Conservation (phyloP, 2,797 vertebrate genomes). For the Gymnocypris eckloni region DNA sequence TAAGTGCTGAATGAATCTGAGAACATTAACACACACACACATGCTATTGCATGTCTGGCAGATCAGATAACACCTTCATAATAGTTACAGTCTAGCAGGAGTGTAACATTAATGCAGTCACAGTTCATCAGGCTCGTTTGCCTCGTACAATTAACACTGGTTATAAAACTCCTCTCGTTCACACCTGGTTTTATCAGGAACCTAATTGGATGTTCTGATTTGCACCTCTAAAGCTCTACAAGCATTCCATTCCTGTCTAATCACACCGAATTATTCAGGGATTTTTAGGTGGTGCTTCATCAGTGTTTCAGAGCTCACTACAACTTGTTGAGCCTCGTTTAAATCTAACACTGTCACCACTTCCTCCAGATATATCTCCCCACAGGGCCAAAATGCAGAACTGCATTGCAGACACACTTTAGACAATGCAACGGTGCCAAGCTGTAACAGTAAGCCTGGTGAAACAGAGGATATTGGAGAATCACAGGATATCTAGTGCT, state of each 20-base stretch:
- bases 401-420: conserved; percentile 35
- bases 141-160: conserved; percentile 52
- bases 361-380: conserved; percentile 5
- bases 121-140: conserved; percentile 54
- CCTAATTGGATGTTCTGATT: conserved; percentile 57
- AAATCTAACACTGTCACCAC: conserved; percentile 31
- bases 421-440: conserved; percentile 4
- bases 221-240: conserved; percentile 47
- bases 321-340: conserved; percentile 27
- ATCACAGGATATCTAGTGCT: neutral
- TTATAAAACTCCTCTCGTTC: conserved; percentile 50
- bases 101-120: conserved; percentile 59
- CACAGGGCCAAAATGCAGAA: conserved; percentile 5
- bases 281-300: conserved; percentile 47
- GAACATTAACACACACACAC: conserved; percentile 27
- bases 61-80: conserved; percentile 57
- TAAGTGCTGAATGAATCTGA: conserved; percentile 40
- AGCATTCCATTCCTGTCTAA: conserved; percentile 39
- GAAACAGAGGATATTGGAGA: conserved; percentile 5
- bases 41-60: conserved; percentile 50
- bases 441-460: conserved; percentile 1
- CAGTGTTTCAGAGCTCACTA: conserved; percentile 32
- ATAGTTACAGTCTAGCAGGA: conserved; percentile 52
- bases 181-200: conserved; percentile 49
- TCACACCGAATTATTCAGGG: conserved; percentile 50